A percentile compares a stretch with the other conserved stretches of the same genome.
Conservation (phyloP, 2,888 invertebrate genomes). For the Chrysina gloriosa region DNA sequence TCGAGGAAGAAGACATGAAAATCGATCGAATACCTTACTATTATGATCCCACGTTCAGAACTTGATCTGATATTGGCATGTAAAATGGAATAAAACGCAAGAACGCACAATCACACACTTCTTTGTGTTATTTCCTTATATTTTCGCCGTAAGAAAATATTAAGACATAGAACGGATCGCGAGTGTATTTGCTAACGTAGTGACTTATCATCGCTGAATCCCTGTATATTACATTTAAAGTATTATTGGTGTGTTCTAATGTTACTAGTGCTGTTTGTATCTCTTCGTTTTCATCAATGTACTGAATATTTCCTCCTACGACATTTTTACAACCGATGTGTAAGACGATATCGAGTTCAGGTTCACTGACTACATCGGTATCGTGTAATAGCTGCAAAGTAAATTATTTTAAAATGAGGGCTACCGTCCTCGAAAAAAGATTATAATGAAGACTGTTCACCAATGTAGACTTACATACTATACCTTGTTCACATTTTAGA, state of each 20-base stretch:
- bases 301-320: constrained; percentile 61
- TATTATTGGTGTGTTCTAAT: constrained; percentile 74
- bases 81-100: background rate
- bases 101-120: background rate
- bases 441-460: too few relatives aligned
- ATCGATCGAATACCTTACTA: constrained; percentile 30
- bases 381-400: constrained; percentile 59
- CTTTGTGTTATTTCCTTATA: background rate
- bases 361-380: constrained; percentile 58
- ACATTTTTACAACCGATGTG: constrained; percentile 58
- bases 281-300: constrained; percentile 60
- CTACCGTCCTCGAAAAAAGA: too few relatives aligned
- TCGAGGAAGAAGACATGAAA: constrained; percentile 40
- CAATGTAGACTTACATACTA: too few relatives aligned
- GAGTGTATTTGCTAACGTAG: constrained; percentile 58
- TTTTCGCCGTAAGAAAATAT: constrained; percentile 9
- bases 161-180: constrained; percentile 37
- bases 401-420: constrained; percentile 7
- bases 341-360: constrained; percentile 61
- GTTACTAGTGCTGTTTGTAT: constrained; percentile 66
- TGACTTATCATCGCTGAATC: constrained; percentile 67
- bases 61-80: background rate
- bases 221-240: constrained; percentile 75
- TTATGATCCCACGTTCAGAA: constrained; percentile 11
- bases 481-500: too few relatives aligned